Conservation (phyloP, 2,888 invertebrate species). For the Eilema griseolum region DNA sequence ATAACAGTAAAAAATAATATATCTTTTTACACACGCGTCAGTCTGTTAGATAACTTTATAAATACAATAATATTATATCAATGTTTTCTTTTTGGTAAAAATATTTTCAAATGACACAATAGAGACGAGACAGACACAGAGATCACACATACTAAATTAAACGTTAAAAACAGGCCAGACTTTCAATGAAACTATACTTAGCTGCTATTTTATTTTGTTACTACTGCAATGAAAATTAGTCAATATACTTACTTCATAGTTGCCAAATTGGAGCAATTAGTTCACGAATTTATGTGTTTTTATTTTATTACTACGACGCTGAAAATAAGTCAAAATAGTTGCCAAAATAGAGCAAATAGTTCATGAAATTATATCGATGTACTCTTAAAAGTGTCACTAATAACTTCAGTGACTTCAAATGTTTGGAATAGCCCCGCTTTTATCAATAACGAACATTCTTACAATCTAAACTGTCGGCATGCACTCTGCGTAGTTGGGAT, state of each 20-base stretch:
- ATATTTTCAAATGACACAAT: constrained; percentile 45
- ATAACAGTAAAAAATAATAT: constrained; percentile 42
- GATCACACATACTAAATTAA: constrained; percentile 46
- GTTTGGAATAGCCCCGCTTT: not conserved
- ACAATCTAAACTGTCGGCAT: not conserved
- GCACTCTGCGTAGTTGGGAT: not conserved
- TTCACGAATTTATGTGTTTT: too few relatives aligned
- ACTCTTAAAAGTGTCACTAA: not conserved
- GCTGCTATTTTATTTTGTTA: not conserved
- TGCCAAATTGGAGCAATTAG: not conserved
- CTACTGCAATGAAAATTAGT: constrained; percentile 2
- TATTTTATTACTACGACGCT: not conserved
- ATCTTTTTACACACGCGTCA: constrained; percentile 43
- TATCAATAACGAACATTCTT: not conserved
- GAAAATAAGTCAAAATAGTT: constrained; percentile 2
- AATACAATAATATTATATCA: constrained; percentile 40
- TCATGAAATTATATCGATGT: constrained; percentile 3
- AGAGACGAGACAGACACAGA: constrained; percentile 45
- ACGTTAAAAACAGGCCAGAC: constrained; percentile 13
- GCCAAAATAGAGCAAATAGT: not conserved
- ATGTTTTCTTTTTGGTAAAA: constrained; percentile 45
- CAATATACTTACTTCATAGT: too few relatives aligned
- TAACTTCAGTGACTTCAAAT: not conserved
- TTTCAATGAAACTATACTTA: not conserved
- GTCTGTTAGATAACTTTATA: constrained; percentile 46